A percentile compares a stretch with the other conserved stretches of the same genome.
These are phyloP conservation scores for Gila orcuttii DNA, from an alignment of 2,113 vertebrate species.

Conservation along the genomic window DNA sequence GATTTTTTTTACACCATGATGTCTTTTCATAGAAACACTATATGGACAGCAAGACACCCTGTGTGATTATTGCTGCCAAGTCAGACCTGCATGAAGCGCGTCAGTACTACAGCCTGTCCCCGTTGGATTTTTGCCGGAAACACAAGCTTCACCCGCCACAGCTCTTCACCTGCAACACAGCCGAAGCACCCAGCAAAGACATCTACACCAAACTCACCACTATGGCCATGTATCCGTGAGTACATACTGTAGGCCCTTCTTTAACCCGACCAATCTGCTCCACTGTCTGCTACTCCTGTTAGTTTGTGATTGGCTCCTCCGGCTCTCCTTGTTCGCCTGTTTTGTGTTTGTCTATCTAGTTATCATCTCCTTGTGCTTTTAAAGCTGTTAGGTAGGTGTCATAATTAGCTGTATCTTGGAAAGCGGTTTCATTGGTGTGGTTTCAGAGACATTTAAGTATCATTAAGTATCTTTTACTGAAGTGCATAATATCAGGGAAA, in stretches of 20 bases:
- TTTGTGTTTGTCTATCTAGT: neutral
- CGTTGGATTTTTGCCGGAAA: constrained; percentile 94
- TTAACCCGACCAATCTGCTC: constrained; percentile 16
- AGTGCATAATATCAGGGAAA: neutral
- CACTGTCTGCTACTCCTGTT: constrained; percentile 33
- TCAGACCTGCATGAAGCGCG: constrained; percentile 94
- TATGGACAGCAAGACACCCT: constrained; percentile 95
- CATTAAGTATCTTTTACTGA: neutral
- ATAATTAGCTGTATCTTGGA: neutral
- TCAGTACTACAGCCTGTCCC: constrained; percentile 89
- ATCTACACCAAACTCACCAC: constrained; percentile 97
- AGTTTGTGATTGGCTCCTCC: neutral
- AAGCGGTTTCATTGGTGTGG: neutral
- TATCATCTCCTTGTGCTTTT: neutral
- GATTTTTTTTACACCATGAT: constrained; percentile 40
- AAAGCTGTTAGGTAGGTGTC: neutral
- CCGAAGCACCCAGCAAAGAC: constrained; percentile 87
- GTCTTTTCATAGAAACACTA: constrained; percentile 87
- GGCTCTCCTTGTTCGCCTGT: neutral
- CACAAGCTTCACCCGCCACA: constrained; percentile 99
- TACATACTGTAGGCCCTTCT: constrained; percentile 61
- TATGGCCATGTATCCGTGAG: constrained; percentile 99
- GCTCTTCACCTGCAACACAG: constrained; percentile 90
- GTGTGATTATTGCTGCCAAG: constrained; percentile 91
- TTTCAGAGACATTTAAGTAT: neutral